Evolutionary conservation across 2,888 invertebrate species (phyloP).

Genomic region (Ochlodes sylvanus): DNA sequence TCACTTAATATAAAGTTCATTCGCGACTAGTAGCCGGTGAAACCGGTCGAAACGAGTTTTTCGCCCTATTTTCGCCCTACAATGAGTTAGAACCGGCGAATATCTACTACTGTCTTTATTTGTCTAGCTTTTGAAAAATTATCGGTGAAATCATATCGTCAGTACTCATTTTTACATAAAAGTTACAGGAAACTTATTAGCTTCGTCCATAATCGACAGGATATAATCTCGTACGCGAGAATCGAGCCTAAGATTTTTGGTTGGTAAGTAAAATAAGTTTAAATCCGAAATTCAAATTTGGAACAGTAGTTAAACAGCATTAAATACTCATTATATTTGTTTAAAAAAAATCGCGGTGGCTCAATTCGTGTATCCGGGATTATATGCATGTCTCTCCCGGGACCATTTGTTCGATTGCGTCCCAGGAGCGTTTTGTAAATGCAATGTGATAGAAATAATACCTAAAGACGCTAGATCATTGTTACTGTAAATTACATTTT

Average conservation of each 20-base stretch:
- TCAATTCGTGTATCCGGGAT: background rate
- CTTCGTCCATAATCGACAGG: conserved; percentile 46
- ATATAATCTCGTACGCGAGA: background rate
- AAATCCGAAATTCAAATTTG: too few relatives aligned
- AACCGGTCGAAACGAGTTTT: too few relatives aligned
- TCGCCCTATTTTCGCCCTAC: too few relatives aligned
- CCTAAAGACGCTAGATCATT: conserved; percentile 84
- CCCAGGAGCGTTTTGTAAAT: conserved; percentile 53
- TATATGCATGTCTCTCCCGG: background rate
- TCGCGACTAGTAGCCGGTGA: too few relatives aligned
- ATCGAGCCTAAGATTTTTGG: too few relatives aligned
- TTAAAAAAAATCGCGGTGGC: background rate
- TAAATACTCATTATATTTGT: background rate
- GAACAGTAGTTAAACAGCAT: too few relatives aligned
- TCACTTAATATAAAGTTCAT: too few relatives aligned
- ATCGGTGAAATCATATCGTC: background rate
- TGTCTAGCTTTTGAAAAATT: background rate
- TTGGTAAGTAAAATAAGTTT: too few relatives aligned
- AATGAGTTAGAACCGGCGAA: too few relatives aligned
- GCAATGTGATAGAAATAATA: conserved; percentile 83
- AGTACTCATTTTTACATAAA: background rate
- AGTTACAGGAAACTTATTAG: conserved; percentile 11
- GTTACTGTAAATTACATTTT: conserved; percentile 82
- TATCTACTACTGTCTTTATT: background rate
- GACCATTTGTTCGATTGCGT: conserved; percentile 45